Evolutionary conservation across 1,140 invertebrate species (phyloP), one percentile per base, ranked within the genome.

Genomic region (Hycleus phaleratus): DNA sequence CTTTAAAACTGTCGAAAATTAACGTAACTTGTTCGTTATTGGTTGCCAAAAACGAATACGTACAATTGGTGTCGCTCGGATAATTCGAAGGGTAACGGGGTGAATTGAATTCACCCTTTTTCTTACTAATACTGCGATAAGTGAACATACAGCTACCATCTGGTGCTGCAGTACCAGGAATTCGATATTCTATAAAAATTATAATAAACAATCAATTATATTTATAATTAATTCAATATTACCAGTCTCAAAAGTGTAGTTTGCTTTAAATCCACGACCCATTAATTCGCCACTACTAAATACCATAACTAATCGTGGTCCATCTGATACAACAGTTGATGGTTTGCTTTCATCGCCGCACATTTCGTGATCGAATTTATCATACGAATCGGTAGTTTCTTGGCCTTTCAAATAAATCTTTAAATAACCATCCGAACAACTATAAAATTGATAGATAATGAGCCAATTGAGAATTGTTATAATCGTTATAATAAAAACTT

Each of bases 31-130:
- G 93, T 74, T 96, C 92, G 71, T 92, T 89, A 32, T 87, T 85
- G 57, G 85, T 86, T 47, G 88, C 86, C 59, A 86, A 71, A 74
- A 97, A 94, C 63, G 87, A 81, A 77, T 95, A 98, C 44, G 88
- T 91, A 79, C 95, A 98, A 77, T 91, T 91, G 26, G 88, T 93
- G 69, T 88, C 86, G 66, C 90, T 91, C 47, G 93, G 93, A 81
- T 97, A 97, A 77, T 94, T 95, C 68, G 89, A 88, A 66, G 95
- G 95, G 82, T 96, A 93, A 43, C 94, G 83, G 8, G 95, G 95
- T 11, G 93, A 96, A 75, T 97, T 97, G 72, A 97, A 93, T 64
- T 92, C 88, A 11, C 95, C 95, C 48, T 82, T 81, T 72, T 93
- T 94, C 63, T 85, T 82, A 43, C 85, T 88, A 58, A 83, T 84